Percentiles rank a stretch among this genome's conserved stretches.
phyloP scores from a whole-genome alignment of 1,140 invertebrate genomes.

The Lepidurus arcticus region DNA sequence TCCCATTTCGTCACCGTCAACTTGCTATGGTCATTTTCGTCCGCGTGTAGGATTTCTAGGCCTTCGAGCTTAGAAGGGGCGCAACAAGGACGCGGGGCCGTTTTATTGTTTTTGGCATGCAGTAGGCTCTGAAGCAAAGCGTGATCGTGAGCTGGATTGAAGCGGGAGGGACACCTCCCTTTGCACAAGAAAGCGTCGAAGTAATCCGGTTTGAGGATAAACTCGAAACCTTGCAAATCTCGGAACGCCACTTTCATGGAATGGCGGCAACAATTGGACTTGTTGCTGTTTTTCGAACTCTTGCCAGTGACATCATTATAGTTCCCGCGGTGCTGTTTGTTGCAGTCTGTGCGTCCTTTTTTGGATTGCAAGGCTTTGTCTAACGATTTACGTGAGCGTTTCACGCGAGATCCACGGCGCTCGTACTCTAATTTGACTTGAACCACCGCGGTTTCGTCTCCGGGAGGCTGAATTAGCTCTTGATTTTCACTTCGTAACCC shows the following conservation, averaged over 20 bases:
- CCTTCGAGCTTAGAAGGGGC: conserved; percentile 61
- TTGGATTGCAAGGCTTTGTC: neutral
- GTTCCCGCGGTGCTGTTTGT: conserved; percentile 23
- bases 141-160: conserved; percentile 64
- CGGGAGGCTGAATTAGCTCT: neutral
- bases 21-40: conserved; percentile 56
- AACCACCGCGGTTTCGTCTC: neutral
- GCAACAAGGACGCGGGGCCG: conserved; percentile 62
- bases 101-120: conserved; percentile 39
- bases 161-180: conserved; percentile 59
- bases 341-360: neutral
- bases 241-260: conserved; percentile 59
- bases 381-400: neutral
- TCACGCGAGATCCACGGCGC: conserved; percentile 7
- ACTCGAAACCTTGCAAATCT: conserved; percentile 61
- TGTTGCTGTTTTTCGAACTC: conserved; percentile 42
- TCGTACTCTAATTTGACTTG: neutral
- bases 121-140: conserved; percentile 63
- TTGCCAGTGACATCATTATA: conserved; percentile 25
- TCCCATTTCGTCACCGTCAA: conserved; percentile 64
- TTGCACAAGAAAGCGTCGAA: conserved; percentile 69
- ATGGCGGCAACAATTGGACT: conserved; percentile 59
- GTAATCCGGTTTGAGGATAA: conserved; percentile 60
- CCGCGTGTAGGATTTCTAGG: conserved; percentile 60
- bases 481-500: neutral